phyloP scores from a whole-genome alignment of 2,797 vertebrate species.

The Gobio occitaniae region DNA sequence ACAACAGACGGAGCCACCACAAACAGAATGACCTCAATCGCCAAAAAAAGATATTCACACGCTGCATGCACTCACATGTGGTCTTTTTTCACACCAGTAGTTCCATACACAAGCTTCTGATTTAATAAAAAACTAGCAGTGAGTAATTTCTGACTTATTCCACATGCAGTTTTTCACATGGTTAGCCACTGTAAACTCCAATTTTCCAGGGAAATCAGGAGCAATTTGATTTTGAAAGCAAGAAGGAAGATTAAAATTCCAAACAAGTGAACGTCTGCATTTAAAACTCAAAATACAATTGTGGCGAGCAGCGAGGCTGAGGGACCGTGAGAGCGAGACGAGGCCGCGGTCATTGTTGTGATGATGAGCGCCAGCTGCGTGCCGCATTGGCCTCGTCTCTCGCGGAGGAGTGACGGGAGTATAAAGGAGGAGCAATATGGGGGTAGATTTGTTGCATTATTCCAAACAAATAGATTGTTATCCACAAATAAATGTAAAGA shows the following conservation, averaged over 20 bases:
- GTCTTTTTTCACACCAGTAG: background rate
- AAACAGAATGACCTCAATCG: conserved; percentile 16
- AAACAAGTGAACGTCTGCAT: conserved; percentile 17
- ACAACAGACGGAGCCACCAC: conserved; percentile 56
- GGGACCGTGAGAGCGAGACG: too few relatives aligned
- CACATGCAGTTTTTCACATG: conserved; percentile 35
- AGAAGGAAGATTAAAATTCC: conserved; percentile 22
- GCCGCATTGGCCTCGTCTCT: too few relatives aligned
- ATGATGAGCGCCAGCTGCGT: too few relatives aligned
- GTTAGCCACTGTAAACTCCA: conserved; percentile 31
- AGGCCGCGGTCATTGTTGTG: too few relatives aligned
- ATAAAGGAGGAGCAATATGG: too few relatives aligned
- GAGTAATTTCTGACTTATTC: conserved; percentile 32
- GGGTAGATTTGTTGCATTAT: too few relatives aligned
- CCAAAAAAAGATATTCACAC: conserved; percentile 35
- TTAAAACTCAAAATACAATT: background rate
- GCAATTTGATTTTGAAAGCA: conserved; percentile 31
- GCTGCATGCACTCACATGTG: background rate
- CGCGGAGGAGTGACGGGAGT: too few relatives aligned
- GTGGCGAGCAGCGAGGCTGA: too few relatives aligned
- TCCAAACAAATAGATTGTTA: too few relatives aligned
- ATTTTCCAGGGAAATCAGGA: conserved; percentile 47
- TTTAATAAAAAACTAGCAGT: conserved; percentile 11
- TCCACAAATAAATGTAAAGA: too few relatives aligned
- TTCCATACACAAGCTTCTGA: conserved; percentile 20